phyloP scores from a whole-genome alignment of 2,888 invertebrate genomes.

The Xestia c-nigrum region DNA sequence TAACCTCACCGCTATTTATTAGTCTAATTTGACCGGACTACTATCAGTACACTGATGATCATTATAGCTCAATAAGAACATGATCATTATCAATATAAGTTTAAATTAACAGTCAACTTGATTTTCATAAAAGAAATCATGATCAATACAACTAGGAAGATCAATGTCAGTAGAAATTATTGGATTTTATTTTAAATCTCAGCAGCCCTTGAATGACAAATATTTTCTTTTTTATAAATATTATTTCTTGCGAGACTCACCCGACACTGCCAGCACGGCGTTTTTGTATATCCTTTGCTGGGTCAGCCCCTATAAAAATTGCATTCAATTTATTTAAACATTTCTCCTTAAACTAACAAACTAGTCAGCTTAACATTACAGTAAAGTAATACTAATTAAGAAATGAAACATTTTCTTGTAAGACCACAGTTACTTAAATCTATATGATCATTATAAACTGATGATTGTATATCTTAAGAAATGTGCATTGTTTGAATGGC shows the following conservation, averaged over 20 bases:
- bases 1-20: too few species aligned
- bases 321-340: slow-evolving; percentile 19
- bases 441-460: too few species aligned
- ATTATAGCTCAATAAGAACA: neutral
- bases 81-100: neutral
- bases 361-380: neutral
- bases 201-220: neutral
- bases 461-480: too few species aligned
- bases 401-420: neutral
- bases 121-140: too few species aligned
- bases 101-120: neutral
- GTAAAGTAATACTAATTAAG: neutral
- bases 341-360: neutral
- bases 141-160: neutral
- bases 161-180: neutral
- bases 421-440: neutral
- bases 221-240: neutral
- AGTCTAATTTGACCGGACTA: too few species aligned
- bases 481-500: neutral
- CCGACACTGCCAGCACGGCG: slow-evolving; percentile 95
- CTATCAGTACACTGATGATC: neutral
- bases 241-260: slow-evolving; percentile 89
- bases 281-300: slow-evolving; percentile 95
- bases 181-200: neutral
- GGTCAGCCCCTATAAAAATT: slow-evolving; percentile 93